Base-by-base conservation (phyloP, 2,888 invertebrate genomes). In the Lordiphosa fenestrarum region DNA sequence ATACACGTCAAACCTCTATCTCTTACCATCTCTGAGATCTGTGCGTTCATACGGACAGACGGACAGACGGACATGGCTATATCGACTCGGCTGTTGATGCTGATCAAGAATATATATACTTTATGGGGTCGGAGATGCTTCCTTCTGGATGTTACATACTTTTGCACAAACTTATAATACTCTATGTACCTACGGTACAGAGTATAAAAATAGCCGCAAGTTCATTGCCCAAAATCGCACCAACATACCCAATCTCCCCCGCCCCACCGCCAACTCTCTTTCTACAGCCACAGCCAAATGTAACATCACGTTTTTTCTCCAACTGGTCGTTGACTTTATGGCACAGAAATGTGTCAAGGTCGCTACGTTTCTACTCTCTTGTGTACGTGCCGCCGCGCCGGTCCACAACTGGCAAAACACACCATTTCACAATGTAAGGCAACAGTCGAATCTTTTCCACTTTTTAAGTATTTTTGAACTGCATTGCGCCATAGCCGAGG, bases 371-470 rank as follows among this genome's bases (percentile, higher is more conserved):
- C 30, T 44, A 30, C 44, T 44, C 44, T 30, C 44, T 44, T 44
- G 44, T 13, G 44, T 44, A 44, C 44, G 44, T 44, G 44, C 44
- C 44, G 33, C 30, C 7, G 10, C 15, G 33, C 44, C 30, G 10
- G 35, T 47, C 36, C 19, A 33, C 46, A 25, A 25, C 25, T 25
- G 25, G 25, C 25, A 25, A 25, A 25, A 41, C n/a, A 36, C 41
- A 46, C 40, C 66, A 75, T 77, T 77, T 84, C 76, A 77, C 82
- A 77, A 84, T 51, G 44, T 47, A 12, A 44, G 13, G 39, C 57
- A 59, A 71, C 61, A 51, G 36, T n/a, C 56, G 42, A 38, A 50
- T 55, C 19, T 35, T 36, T 19, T 35, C 35, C 55, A 47, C 39
- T 10, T 6, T 12, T 42, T 19, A 12, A 36, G n/a, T 39, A 51